These are phyloP conservation scores for Willisornis vidua DNA, from an alignment of 2,113 vertebrate species.

Conservation along the genomic window DNA sequence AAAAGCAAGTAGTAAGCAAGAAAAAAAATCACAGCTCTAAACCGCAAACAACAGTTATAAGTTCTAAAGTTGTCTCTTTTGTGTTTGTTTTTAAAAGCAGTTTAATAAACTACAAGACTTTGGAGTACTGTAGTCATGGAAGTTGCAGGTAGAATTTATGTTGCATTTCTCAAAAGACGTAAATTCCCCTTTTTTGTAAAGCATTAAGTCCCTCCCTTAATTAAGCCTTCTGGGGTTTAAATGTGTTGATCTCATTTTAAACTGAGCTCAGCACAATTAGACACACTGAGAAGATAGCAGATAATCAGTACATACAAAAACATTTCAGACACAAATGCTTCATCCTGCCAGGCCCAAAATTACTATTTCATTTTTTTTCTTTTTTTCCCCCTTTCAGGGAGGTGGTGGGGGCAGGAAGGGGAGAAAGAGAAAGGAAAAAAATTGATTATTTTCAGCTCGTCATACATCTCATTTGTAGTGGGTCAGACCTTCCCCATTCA, in stretches of 20 bases:
- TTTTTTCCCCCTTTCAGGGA: background rate
- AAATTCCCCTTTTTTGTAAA: conserved; percentile 67
- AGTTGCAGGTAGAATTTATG: conserved; percentile 69
- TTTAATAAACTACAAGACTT: conserved; percentile 44
- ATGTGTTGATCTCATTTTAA: conserved; percentile 93
- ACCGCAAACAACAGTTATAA: conserved; percentile 48
- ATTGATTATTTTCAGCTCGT: conserved; percentile 85
- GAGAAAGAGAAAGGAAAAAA: conserved; percentile 47
- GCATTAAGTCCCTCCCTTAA: conserved; percentile 90
- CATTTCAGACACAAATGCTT: conserved; percentile 76
- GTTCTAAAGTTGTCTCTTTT: conserved; percentile 68
- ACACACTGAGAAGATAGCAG: conserved; percentile 80
- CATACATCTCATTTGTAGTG: conserved; percentile 85
- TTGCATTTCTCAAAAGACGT: conserved; percentile 57
- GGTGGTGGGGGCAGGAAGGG: too few species aligned
- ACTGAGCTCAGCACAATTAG: conserved; percentile 95
- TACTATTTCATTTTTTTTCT: conserved; percentile 61
- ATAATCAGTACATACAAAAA: conserved; percentile 85
- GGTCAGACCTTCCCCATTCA: conserved; percentile 83
- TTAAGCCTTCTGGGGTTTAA: conserved; percentile 96
- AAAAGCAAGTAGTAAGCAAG: conserved; percentile 2
- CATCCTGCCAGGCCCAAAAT: conserved; percentile 71
- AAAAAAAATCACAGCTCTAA: background rate
- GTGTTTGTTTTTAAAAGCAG: conserved; percentile 34
- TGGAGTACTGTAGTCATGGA: conserved; percentile 11